These are phyloP conservation scores for Microtus ochrogaster DNA, from an alignment of 2,113 vertebrate species.

Conservation along the genomic window DNA sequence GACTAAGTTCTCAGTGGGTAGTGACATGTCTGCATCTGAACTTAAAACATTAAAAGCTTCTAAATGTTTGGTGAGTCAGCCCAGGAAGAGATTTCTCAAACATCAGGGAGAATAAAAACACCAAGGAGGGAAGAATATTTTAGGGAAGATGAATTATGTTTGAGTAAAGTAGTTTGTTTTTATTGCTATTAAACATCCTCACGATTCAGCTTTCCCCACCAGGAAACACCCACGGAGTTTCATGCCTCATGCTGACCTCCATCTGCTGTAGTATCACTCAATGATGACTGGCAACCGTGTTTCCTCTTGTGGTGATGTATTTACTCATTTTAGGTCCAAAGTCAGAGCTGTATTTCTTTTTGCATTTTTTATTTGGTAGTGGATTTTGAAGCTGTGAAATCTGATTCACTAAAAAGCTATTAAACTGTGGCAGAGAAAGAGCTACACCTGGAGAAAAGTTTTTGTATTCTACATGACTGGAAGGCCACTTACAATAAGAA, in stretches of 20 bases:
- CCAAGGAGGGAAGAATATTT: conserved; percentile 82
- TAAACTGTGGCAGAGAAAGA: neutral
- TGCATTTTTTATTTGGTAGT: conserved; percentile 51
- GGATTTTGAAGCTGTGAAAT: conserved; percentile 47
- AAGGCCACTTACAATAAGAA: neutral
- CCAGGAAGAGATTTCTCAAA: conserved; percentile 79
- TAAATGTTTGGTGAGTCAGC: conserved; percentile 84
- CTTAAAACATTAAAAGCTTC: conserved; percentile 82
- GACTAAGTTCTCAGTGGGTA: conserved; percentile 83
- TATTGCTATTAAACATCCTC: conserved; percentile 81
- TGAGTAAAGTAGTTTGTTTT: conserved; percentile 84
- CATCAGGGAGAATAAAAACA: conserved; percentile 79
- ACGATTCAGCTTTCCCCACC: conserved; percentile 68
- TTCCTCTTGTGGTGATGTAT: conserved; percentile 53
- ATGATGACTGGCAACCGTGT: conserved; percentile 63
- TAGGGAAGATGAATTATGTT: conserved; percentile 83
- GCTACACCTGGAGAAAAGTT: neutral
- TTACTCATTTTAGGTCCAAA: conserved; percentile 41
- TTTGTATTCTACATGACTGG: neutral
- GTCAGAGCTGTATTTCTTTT: conserved; percentile 32
- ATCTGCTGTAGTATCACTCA: conserved; percentile 76
- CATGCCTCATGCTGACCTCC: conserved; percentile 76
- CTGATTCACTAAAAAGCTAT: neutral
- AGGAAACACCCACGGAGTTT: conserved; percentile 74
- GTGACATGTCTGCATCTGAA: conserved; percentile 84